Evolutionary conservation across 1,140 invertebrate genomes (phyloP).

Genomic region (Zaprionus tsacasi): DNA sequence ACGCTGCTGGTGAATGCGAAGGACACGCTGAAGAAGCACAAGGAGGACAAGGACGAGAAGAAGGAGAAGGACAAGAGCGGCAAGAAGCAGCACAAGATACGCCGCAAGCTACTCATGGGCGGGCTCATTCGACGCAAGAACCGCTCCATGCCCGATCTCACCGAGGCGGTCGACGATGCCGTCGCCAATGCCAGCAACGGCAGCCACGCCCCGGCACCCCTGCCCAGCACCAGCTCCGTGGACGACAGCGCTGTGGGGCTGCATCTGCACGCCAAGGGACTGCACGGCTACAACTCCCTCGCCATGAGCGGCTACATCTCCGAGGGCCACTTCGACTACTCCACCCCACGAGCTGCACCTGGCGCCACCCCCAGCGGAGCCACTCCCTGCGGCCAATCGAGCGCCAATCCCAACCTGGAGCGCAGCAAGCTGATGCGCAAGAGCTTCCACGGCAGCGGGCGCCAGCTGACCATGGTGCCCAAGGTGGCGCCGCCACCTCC

Average conservation of each 20-base stretch:
- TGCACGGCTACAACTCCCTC: constrained; percentile 4
- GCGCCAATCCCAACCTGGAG: constrained; percentile 92
- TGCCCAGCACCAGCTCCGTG: constrained; percentile 86
- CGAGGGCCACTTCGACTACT: constrained; percentile 93
- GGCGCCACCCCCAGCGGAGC: background rate
- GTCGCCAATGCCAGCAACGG: constrained; percentile 47
- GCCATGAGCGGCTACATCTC: constrained; percentile 92
- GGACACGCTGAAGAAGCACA: constrained; percentile 87
- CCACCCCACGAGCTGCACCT: constrained; percentile 45
- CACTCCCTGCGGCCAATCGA: constrained; percentile 47
- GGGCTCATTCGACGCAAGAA: constrained; percentile 95
- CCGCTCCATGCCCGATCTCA: constrained; percentile 95
- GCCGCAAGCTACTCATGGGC: constrained; percentile 94
- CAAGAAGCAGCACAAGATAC: constrained; percentile 96
- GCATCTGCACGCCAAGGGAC: constrained; percentile 85
- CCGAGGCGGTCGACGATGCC: constrained; percentile 88
- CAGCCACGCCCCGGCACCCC: constrained; percentile 73
- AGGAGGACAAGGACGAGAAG: constrained; percentile 87
- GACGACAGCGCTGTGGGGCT: constrained; percentile 90
- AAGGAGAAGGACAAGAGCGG: constrained; percentile 89
- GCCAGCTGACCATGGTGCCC: constrained; percentile 90
- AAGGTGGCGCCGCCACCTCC: constrained; percentile 95
- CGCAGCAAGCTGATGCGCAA: constrained; percentile 94
- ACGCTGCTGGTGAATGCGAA: constrained; percentile 85
- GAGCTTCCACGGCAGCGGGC: constrained; percentile 93